phyloP scores from a whole-genome alignment of 1,140 invertebrate species.

The Saxidomus purpurata region DNA sequence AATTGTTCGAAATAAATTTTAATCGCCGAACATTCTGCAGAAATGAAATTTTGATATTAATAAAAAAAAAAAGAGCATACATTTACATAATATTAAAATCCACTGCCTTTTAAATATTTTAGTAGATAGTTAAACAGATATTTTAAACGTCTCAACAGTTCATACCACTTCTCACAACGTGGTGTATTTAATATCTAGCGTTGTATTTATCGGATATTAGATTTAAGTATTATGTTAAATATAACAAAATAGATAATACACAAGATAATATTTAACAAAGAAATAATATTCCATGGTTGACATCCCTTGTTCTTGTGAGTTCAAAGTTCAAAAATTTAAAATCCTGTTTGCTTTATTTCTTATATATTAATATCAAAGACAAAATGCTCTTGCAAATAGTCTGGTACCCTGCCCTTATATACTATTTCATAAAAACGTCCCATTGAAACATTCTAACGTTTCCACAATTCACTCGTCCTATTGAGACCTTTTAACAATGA shows the following conservation, averaged over 20 bases:
- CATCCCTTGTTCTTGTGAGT: background rate
- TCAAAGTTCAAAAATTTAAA: conserved; percentile 6
- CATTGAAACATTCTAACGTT: background rate
- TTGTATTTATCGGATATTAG: background rate
- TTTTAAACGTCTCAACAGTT: background rate
- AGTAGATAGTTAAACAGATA: conserved; percentile 3
- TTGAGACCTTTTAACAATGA: conserved; percentile 4
- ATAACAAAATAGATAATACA: conserved; percentile 4
- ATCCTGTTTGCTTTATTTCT: background rate
- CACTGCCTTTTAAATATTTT: background rate
- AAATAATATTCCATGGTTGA: conserved; percentile 33
- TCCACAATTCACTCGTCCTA: background rate
- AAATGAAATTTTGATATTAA: too few species aligned
- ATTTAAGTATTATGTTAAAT: background rate
- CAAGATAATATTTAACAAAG: conserved; percentile 18
- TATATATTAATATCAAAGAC: background rate
- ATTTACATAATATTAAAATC: background rate
- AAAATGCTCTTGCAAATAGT: background rate
- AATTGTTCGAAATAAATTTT: too few species aligned
- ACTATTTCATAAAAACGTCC: background rate
- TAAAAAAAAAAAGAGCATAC: background rate
- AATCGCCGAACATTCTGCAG: too few species aligned
- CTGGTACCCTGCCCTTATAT: background rate
- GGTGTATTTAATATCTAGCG: background rate
- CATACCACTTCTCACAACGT: too few species aligned